A percentile compares a stretch with the other conserved stretches of the same genome.
Conservation (phyloP, 2,797 vertebrate species). For the Psittacula echo region DNA sequence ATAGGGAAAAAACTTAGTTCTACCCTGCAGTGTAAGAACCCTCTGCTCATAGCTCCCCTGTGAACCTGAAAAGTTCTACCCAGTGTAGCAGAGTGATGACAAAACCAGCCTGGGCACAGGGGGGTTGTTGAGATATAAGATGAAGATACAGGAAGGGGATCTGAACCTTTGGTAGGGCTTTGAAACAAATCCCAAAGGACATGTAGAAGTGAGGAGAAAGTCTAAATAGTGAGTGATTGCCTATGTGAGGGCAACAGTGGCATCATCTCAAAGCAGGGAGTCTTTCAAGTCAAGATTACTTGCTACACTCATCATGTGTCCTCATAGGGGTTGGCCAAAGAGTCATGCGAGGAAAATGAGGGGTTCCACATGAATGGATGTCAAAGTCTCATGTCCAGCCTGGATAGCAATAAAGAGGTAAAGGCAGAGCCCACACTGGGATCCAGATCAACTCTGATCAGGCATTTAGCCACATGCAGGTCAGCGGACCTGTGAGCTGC, state of each 20-base stretch:
- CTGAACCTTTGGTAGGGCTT: rapidly evolving
- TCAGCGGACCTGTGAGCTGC: not conserved
- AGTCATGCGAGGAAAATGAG: not conserved
- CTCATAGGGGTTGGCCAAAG: not conserved
- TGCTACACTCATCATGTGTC: not conserved
- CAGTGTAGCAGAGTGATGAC: not conserved
- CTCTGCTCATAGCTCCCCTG: not conserved
- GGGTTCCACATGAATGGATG: not conserved
- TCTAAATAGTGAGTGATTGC: not conserved
- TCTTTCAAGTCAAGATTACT: not conserved
- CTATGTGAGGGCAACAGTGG: not conserved
- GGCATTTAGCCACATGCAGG: not conserved
- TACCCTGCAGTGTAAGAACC: not conserved
- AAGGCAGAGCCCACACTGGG: not conserved
- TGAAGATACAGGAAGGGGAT: not conserved
- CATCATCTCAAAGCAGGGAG: not conserved
- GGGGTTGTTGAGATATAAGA: not conserved
- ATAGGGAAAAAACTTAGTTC: not conserved
- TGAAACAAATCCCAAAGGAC: not conserved
- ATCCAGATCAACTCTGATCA: not conserved
- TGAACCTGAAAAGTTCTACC: not conserved
- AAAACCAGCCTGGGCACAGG: not conserved
- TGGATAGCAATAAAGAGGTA: not conserved
- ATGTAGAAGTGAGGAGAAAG: not conserved
- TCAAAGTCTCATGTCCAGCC: not conserved